Conservation (phyloP, 1,140 invertebrate genomes). For the Cotesia glomerata region DNA sequence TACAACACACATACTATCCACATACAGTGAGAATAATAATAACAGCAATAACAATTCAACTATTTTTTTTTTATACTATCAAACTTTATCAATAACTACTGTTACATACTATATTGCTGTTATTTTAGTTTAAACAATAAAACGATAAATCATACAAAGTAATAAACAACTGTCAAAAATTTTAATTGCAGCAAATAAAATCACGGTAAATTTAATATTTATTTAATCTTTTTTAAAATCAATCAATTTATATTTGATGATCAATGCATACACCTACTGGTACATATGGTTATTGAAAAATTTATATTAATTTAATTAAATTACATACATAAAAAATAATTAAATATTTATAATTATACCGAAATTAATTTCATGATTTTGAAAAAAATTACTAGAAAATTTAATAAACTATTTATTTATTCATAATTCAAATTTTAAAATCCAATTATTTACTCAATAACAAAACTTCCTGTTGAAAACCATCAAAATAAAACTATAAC, state of each 20-base stretch:
- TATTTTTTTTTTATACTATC: not conserved
- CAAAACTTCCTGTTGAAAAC: no score
- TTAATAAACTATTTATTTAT: no score
- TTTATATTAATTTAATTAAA: slow-evolving; percentile 1
- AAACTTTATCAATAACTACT: not conserved
- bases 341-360: no score
- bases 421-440: no score
- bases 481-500: no score
- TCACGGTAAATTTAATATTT: not conserved
- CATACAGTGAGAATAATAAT: no score
- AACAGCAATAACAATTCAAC: not conserved
- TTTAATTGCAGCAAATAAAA: not conserved
- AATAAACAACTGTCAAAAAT: not conserved
- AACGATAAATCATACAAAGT: not conserved
- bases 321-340: no score
- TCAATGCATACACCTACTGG: not conserved
- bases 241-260: not conserved
- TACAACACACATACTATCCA: not conserved
- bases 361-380: no score
- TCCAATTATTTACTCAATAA: no score
- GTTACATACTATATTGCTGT: not conserved
- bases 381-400: no score
- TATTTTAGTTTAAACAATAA: not conserved
- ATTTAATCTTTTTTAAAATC: not conserved
- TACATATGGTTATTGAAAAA: not conserved